Base-by-base conservation (phyloP, 2,113 vertebrate genomes). In the Empidonax traillii region DNA sequence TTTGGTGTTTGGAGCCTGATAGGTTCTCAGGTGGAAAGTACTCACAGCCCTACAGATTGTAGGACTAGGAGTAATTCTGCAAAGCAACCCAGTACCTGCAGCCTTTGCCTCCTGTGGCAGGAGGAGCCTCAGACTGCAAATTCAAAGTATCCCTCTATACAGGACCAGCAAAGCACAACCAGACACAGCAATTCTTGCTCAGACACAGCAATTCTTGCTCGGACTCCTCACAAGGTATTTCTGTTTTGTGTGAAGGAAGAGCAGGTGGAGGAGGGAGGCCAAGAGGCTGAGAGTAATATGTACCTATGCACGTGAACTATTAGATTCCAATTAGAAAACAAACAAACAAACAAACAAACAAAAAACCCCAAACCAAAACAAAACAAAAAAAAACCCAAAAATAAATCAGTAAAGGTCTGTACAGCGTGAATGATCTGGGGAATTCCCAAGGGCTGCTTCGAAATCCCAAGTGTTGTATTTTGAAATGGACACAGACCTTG, bases 401-500 rank as follows among this genome's bases (percentile, higher is more conserved):
- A 41, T 12, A 7, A 3, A 49, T 69, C 27, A 41, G 63, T 25
- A 33, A 66, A 81, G 76, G 27, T 47, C 81, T 82, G 31, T 18
- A 58, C 44, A 59, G 53, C 17, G 6, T 8, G n/a, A 92, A 74
- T 37, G 79, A 66, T 28, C 16, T 27, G 58, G 53, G 61, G 53
- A 89, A 75, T 89, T 95, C 94, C 71, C 96, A 74, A 87, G 84
- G 62, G 74, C 69, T 67, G 53, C 81, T 92, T 73, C 87, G 92
- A 94, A 94, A 96, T 44, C 82, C 51, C 4, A 68, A 94, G 77
- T 77, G 78, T 7, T 89, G 82, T 77, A 33, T 85, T 93, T 89
- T 95, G 85, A 90, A 93, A 95, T 75, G 73, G 69, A 75, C 69
- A 87, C 95, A 94, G 96, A 47, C 93, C 90, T 88, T 88, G 84